phyloP scores from a whole-genome alignment of 2,797 vertebrate species.

The Pangasius mekongensis region DNA sequence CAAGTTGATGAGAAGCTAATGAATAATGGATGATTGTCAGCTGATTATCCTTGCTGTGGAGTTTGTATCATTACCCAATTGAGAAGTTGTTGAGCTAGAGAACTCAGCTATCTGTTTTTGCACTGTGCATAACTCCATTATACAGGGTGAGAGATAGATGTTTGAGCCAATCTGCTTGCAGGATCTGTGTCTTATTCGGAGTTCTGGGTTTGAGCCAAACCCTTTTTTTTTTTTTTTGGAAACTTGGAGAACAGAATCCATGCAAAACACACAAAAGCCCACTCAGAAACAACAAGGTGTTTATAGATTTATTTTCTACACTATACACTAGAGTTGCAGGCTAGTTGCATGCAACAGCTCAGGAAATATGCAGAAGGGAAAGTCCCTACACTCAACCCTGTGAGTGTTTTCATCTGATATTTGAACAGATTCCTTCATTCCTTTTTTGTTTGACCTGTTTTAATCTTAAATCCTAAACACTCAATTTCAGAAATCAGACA shows the following conservation, averaged over 20 bases:
- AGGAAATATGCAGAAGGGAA: background rate
- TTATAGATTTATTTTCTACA: too few species aligned
- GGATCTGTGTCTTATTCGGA: background rate
- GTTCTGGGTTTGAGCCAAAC: background rate
- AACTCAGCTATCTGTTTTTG: background rate
- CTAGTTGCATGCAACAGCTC: background rate
- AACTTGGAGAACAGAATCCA: background rate
- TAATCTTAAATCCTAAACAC: background rate
- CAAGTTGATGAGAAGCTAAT: too few species aligned
- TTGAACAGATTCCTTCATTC: background rate
- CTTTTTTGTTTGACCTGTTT: background rate
- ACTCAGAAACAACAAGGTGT: too few species aligned
- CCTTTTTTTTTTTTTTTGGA: background rate
- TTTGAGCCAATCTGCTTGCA: background rate
- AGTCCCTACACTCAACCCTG: background rate
- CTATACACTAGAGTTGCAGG: background rate
- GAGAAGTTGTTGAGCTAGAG: background rate
- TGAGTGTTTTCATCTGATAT: background rate
- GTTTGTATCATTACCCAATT: background rate
- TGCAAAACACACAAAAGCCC: background rate
- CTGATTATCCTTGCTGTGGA: background rate
- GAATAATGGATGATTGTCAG: too few species aligned
- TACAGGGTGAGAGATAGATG: background rate
- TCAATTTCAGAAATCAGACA: background rate
- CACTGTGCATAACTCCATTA: background rate